These are phyloP conservation scores for Drosophila lacertosa DNA, from an alignment of 1,140 invertebrate species.

Conservation along the genomic window DNA sequence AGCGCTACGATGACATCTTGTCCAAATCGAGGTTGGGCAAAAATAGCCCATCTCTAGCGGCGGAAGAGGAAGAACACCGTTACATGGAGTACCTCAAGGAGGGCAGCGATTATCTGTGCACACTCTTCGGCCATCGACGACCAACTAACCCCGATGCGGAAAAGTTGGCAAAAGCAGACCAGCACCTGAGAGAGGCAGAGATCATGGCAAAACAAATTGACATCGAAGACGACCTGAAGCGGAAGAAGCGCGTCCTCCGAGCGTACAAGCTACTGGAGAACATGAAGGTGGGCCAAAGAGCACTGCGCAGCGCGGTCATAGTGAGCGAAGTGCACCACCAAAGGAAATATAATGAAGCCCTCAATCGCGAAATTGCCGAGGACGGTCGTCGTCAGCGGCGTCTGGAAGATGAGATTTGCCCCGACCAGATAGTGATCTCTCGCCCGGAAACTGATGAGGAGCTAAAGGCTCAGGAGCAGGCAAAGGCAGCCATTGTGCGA, in stretches of 20 bases:
- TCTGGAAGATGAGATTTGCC: conserved; percentile 47
- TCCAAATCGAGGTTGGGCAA: conserved; percentile 39
- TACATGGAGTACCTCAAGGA: conserved; percentile 65
- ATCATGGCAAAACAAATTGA: too few species aligned
- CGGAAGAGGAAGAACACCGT: conserved; percentile 51
- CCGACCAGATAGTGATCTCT: neutral
- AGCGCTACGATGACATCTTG: conserved; percentile 52
- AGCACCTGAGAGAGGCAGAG: too few species aligned
- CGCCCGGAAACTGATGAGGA: too few species aligned
- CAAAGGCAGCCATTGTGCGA: neutral
- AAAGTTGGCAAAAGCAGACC: too few species aligned
- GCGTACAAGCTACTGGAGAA: conserved; percentile 48
- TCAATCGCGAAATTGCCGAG: conserved; percentile 51
- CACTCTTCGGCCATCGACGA: too few species aligned
- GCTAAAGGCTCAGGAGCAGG: neutral
- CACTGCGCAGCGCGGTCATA: conserved; percentile 45
- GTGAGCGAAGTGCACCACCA: conserved; percentile 51
- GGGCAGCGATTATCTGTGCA: conserved; percentile 59
- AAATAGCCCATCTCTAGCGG: conserved; percentile 24
- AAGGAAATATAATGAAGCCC: conserved; percentile 35
- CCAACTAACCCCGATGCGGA: too few species aligned
- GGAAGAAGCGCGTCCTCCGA: conserved; percentile 44
- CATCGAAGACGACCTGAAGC: too few species aligned
- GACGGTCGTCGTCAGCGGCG: conserved; percentile 36
- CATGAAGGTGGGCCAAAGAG: conserved; percentile 51